phyloP scores from a whole-genome alignment of 2,113 vertebrate species.

The Corapipo altera region DNA sequence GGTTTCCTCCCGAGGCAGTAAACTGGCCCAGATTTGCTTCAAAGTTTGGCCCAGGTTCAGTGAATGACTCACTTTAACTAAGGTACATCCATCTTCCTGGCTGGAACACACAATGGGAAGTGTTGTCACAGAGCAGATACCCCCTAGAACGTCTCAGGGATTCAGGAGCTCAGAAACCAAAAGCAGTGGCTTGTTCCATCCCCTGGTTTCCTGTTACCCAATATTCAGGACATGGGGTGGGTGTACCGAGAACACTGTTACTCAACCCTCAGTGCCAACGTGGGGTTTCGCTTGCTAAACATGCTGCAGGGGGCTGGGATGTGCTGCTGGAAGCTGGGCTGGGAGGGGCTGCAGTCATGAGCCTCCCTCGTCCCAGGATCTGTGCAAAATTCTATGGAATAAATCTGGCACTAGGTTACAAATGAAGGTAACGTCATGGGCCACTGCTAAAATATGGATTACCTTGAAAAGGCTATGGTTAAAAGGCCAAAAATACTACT shows the following conservation, averaged over 20 bases:
- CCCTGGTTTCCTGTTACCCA: neutral
- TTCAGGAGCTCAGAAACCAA: neutral
- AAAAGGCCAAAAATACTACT: neutral
- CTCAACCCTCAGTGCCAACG: neutral
- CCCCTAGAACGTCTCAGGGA: neutral
- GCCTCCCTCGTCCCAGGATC: neutral
- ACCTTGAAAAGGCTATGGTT: neutral
- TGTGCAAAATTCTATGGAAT: neutral
- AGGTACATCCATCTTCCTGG: constrained; percentile 62
- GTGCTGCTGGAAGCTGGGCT: neutral
- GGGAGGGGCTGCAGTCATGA: neutral
- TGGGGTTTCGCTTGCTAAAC: neutral
- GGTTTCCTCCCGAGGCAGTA: constrained; percentile 55
- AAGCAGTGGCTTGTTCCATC: neutral
- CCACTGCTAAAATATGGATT: neutral
- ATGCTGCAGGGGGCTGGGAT: neutral
- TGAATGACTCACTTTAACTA: constrained; percentile 44
- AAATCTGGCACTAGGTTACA: neutral
- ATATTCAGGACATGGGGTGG: neutral
- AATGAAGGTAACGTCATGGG: neutral
- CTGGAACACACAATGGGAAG: constrained; percentile 24
- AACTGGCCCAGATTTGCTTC: constrained; percentile 59
- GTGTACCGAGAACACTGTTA: neutral
- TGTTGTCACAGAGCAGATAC: constrained; percentile 31
- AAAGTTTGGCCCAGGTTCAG: constrained; percentile 58